These are phyloP conservation scores for Ctenomys sociabilis DNA, from an alignment of 2,113 vertebrate genomes.

Conservation along the genomic window DNA sequence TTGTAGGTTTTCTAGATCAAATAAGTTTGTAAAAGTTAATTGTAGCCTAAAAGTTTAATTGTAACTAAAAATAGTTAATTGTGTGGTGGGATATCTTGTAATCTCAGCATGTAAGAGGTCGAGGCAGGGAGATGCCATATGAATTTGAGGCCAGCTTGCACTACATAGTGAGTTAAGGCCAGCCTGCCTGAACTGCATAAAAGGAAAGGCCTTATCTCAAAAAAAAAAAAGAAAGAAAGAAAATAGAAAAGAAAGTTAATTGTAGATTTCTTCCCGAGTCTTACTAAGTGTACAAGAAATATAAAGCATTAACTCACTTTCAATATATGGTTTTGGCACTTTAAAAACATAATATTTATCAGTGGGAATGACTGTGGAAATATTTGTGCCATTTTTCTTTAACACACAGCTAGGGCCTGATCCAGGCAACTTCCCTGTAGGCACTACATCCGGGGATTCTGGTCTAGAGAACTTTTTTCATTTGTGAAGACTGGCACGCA, in stretches of 20 bases:
- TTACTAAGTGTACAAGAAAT: not conserved
- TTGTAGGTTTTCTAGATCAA: not conserved
- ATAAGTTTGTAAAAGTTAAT: not conserved
- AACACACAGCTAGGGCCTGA: not conserved
- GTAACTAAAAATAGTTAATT: too few relatives aligned
- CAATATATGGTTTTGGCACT: not conserved
- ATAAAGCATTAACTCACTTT: not conserved
- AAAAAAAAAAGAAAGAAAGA: not conserved
- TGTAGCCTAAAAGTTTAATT: too few relatives aligned
- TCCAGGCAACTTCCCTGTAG: not conserved
- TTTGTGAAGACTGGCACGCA: not conserved
- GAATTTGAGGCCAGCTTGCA: not conserved
- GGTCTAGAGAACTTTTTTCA: not conserved
- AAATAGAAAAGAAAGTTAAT: not conserved
- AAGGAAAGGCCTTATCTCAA: not conserved
- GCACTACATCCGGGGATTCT: not conserved
- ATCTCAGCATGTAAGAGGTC: not conserved
- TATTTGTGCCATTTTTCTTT: not conserved
- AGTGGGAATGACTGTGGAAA: not conserved
- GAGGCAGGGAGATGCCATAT: not conserved
- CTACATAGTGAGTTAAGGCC: not conserved
- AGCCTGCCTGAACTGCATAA: not conserved
- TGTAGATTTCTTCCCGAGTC: not conserved
- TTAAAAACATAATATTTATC: not conserved
- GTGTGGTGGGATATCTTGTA: not conserved